phyloP scores from a whole-genome alignment of 64 coral and sea anemone genomes.

The Trachythela sp. region DNA sequence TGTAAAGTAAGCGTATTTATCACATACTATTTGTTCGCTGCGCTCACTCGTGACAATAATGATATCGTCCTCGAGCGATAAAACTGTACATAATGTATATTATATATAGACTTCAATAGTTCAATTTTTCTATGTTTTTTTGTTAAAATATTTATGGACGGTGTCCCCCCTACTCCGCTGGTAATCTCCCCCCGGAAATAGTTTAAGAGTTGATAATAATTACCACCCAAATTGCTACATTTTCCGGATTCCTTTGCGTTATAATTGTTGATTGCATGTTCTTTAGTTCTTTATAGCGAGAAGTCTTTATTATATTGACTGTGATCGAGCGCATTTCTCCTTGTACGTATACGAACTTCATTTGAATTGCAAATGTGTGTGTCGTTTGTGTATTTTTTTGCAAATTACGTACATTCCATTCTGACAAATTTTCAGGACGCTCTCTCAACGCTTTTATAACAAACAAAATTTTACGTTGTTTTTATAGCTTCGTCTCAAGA shows the following conservation, averaged over 20 bases:
- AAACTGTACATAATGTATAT: too few relatives aligned
- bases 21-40: too few relatives aligned
- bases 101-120: too few relatives aligned
- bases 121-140: too few relatives aligned
- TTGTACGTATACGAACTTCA: background rate
- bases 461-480: background rate
- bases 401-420: background rate
- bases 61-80: too few relatives aligned
- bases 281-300: background rate
- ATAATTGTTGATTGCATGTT: background rate
- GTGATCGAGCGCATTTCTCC: background rate
- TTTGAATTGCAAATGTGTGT: constrained; percentile 11
- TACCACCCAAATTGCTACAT: background rate
- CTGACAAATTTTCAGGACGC: background rate
- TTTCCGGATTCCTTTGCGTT: background rate
- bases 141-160: too few relatives aligned
- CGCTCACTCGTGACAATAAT: too few relatives aligned
- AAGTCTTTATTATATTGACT: background rate
- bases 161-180: background rate
- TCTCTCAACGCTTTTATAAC: background rate
- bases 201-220: background rate
- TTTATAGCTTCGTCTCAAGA: background rate
- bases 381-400: background rate
- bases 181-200: background rate
- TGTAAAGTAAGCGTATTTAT: too few relatives aligned